phyloP scores from a whole-genome alignment of 2,797 vertebrate genomes.

The Microchirus variegatus region DNA sequence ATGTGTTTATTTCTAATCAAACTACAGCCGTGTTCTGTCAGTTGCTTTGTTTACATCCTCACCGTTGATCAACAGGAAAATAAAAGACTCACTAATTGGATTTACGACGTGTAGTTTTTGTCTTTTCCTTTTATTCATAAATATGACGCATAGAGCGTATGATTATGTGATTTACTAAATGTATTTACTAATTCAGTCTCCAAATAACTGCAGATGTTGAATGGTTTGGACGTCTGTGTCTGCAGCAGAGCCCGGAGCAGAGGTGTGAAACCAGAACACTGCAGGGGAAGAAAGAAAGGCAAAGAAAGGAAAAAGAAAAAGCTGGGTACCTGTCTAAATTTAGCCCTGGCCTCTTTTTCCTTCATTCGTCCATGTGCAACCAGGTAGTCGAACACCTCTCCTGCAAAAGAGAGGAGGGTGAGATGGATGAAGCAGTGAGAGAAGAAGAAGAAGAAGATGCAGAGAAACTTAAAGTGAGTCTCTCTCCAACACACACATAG shows the following conservation, averaged over 20 bases:
- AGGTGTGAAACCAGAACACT: slow-evolving; percentile 73
- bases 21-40: too few relatives aligned
- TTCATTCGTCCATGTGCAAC: slow-evolving; percentile 98
- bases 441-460: neutral
- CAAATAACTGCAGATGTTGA: too few relatives aligned
- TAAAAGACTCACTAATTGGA: too few relatives aligned
- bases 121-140: too few relatives aligned
- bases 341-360: slow-evolving; percentile 97
- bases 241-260: slow-evolving; percentile 44
- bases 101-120: too few relatives aligned
- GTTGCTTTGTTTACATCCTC: too few relatives aligned
- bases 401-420: slow-evolving; percentile 68
- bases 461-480: slow-evolving; percentile 9
- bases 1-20: too few relatives aligned
- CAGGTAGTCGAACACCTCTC: slow-evolving; percentile 97
- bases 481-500: neutral
- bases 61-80: neutral
- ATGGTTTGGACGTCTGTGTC: too few relatives aligned
- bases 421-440: neutral
- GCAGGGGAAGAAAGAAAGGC: slow-evolving; percentile 58
- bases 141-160: too few relatives aligned
- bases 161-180: too few relatives aligned
- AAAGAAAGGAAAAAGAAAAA: too few relatives aligned
- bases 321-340: slow-evolving; percentile 95
- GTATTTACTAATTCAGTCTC: too few relatives aligned